Evolutionary conservation across 2,113 vertebrate genomes (phyloP).

Genomic region (Pseudopipra pipra): DNA sequence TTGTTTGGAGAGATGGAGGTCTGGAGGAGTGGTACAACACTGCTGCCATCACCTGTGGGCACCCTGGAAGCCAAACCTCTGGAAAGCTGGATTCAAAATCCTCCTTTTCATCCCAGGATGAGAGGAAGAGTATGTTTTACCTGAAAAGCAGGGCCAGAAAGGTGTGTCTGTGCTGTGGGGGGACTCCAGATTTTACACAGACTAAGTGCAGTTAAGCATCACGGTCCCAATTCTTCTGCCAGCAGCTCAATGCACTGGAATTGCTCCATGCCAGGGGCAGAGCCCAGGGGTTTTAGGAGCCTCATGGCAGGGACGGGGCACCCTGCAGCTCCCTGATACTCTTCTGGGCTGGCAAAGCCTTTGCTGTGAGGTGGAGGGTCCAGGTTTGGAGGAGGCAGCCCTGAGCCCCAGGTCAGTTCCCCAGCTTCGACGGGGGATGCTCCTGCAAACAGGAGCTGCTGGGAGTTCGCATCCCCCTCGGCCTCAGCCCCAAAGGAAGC

Average conservation of each 20-base stretch:
- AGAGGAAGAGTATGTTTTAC: not conserved
- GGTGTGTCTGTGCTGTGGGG: not conserved
- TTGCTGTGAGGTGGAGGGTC: not conserved
- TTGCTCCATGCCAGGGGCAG: not conserved
- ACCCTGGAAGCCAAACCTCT: not conserved
- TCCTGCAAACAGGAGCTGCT: not conserved
- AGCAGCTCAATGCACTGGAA: rapidly evolving
- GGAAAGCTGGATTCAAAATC: not conserved
- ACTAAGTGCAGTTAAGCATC: not conserved
- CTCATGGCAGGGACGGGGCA: not conserved
- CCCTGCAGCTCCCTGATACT: not conserved
- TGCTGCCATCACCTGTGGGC: rapidly evolving
- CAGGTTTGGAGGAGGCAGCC: not conserved
- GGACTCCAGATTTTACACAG: not conserved
- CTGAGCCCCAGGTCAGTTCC: rapidly evolving
- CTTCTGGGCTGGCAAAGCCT: not conserved
- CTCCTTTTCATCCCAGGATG: not conserved
- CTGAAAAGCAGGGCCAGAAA: not conserved
- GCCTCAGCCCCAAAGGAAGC: constrained; percentile 18
- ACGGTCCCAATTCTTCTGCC: rapidly evolving
- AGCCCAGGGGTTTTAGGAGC: not conserved
- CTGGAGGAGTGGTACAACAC: not conserved
- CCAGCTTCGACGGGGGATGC: not conserved
- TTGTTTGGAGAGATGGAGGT: not conserved
- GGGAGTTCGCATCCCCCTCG: not conserved